Percentiles rank a stretch among this genome's conserved stretches.
Conservation (phyloP, 37 sponge, comb jelly and placozoan genomes). For the Mnemiopsis leidyi region DNA sequence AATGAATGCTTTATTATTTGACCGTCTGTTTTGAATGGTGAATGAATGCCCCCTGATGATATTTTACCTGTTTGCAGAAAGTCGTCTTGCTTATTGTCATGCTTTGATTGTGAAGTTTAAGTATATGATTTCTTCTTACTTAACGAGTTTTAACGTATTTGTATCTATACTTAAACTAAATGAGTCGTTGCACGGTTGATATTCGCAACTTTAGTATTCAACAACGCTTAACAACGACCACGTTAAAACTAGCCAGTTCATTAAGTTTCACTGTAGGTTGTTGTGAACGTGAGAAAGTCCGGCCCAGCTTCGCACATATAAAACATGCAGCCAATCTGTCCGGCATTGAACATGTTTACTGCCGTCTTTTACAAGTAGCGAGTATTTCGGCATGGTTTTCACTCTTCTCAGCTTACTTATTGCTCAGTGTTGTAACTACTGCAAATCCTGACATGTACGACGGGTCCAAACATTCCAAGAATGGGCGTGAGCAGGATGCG, state of each 20-base stretch:
- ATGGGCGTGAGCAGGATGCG: no score
- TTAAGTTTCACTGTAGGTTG: neutral
- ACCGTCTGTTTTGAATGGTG: neutral
- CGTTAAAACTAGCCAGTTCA: neutral
- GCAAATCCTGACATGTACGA: no score
- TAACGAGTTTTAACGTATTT: no score
- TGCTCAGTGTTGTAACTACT: no score
- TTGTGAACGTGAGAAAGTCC: neutral
- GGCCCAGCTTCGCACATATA: neutral
- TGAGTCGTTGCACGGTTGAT: neutral
- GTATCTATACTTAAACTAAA: no score
- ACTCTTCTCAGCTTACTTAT: no score
- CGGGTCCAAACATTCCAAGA: no score
- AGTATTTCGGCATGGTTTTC: no score
- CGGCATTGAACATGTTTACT: neutral
- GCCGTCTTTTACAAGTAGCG: neutral
- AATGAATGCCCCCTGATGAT: neutral
- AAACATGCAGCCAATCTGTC: neutral
- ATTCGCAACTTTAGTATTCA: neutral
- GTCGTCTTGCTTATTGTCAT: neutral
- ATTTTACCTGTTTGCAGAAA: neutral
- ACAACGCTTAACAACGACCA: neutral
- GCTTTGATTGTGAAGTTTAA: neutral
- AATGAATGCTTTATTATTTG: neutral
- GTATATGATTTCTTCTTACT: no score